Evolutionary conservation across 2,797 vertebrate species (phyloP), one percentile per base, ranked within the genome.

Genomic region (Pseudochirops corinnae): DNA sequence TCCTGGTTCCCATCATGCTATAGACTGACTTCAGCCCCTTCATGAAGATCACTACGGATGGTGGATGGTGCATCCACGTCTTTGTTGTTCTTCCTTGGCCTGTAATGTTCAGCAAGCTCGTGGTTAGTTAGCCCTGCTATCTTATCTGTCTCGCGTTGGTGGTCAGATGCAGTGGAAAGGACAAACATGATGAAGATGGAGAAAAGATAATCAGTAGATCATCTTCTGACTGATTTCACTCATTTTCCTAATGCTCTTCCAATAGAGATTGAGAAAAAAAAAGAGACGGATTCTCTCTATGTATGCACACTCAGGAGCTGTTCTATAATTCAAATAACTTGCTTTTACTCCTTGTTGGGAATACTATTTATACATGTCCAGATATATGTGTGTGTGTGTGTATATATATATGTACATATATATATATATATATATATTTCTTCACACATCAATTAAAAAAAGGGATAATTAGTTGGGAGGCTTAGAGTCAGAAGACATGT

Each of bases 391-490:
- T 56, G 31, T 82, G 18, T 24, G n/a, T 31, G 4, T 60, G 46
- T 62, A 46, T 39, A 28, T 55, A 14, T 26, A 21, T 56, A 46
- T 82, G 11, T 24, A n/a, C 31, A 9, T 60, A 46, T 62, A 46
- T 39, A 28, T 55, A 14, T 55, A 55, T 55, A 55, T 55, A 55
- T 56, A 39, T 39, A 31, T 53, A 52, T 52, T 18, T 55, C 5
- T 93, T 55, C 56, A 55, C 4, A 26, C 31, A 50, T 5, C 31
- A 33, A 55, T 60, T 90, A 87, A 46, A 7, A 87, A 87, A 39
- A 87, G 21, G 33, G 91, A 95, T 96, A 95, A 98, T 98, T 98
- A 98, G 97, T 98, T 98, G 97, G 92, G 97, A 98, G 97, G 96
- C 87, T 95, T 97, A 94, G 93, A 96, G 96, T 95, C 91, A 58